A percentile compares a stretch with the other conserved stretches of the same genome.
These are phyloP conservation scores for Tachuris rubrigastra DNA, from an alignment of 2,113 vertebrate genomes.

Conservation along the genomic window DNA sequence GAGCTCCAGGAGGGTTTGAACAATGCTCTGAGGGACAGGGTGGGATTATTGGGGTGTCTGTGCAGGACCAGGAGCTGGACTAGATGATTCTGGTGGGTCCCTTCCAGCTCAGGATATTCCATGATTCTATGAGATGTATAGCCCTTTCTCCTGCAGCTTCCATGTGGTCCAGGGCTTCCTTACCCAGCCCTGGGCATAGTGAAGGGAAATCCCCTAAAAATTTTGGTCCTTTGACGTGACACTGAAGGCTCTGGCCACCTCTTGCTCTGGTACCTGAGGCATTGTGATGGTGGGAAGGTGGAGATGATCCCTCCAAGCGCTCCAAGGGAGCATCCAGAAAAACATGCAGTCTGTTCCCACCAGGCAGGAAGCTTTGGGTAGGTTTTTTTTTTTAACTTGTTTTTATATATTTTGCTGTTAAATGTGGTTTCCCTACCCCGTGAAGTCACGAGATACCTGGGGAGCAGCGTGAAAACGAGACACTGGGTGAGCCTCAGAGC, in stretches of 20 bases:
- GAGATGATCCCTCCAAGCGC: neutral
- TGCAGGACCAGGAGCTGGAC: neutral
- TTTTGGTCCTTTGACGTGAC: neutral
- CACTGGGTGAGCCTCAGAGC: neutral
- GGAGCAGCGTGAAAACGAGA: neutral
- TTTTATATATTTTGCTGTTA: neutral
- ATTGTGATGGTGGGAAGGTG: neutral
- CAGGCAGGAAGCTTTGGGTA: neutral
- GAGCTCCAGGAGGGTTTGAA: no score
- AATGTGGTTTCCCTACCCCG: neutral
- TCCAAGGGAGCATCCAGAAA: neutral
- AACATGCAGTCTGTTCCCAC: neutral
- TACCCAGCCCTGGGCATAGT: neutral
- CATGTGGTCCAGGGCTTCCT: neutral
- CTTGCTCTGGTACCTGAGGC: neutral
- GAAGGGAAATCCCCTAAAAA: neutral
- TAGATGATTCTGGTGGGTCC: neutral
- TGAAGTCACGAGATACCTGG: neutral
- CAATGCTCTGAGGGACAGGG: no score
- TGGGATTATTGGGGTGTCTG: no score
- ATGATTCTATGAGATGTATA: neutral
- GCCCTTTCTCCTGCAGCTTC: neutral
- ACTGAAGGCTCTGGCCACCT: neutral
- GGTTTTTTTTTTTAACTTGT: neutral
- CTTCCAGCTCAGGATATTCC: neutral